A percentile compares a stretch with the other conserved stretches of the same genome.
Evolutionary conservation across 2,888 invertebrate genomes (phyloP).

Genomic region (Chloroclystis v-ata): DNA sequence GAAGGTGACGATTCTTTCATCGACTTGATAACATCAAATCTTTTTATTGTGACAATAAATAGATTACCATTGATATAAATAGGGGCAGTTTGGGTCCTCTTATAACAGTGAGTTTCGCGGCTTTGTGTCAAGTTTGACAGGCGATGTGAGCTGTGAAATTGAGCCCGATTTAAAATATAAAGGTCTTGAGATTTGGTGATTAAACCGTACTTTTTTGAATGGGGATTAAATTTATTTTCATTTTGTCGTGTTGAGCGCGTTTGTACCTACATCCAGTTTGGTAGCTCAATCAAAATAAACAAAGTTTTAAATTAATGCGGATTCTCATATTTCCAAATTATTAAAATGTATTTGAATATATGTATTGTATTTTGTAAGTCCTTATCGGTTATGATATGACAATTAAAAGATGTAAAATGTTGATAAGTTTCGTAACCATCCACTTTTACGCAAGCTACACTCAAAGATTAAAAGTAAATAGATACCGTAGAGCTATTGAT

Average conservation of each 20-base stretch:
- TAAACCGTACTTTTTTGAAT: conserved; percentile 51
- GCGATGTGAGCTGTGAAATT: conserved; percentile 76
- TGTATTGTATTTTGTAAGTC: too few relatives aligned
- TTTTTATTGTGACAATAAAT: conserved; percentile 77
- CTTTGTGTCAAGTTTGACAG: conserved; percentile 75
- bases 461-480: conserved; percentile 12
- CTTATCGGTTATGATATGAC: too few relatives aligned
- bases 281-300: conserved; percentile 38
- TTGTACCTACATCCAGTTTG: conserved; percentile 43
- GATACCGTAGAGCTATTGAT: conserved; percentile 20
- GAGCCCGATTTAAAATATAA: conserved; percentile 73
- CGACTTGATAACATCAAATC: conserved; percentile 73
- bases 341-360: too few relatives aligned
- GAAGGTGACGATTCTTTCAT: conserved; percentile 75
- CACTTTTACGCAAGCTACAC: conserved; percentile 3
- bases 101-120: conserved; percentile 70
- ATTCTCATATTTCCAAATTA: too few relatives aligned
- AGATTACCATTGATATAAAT: conserved; percentile 76
- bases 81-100: conserved; percentile 69
- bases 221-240: conserved; percentile 61
- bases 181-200: conserved; percentile 66
- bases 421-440: too few relatives aligned
- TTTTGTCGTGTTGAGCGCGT: conserved; percentile 58
- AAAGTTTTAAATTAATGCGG: neutral
- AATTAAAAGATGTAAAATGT: too few relatives aligned